Conservation (phyloP, 2,888 invertebrate genomes). For the Holacanthella duospinosa region DNA sequence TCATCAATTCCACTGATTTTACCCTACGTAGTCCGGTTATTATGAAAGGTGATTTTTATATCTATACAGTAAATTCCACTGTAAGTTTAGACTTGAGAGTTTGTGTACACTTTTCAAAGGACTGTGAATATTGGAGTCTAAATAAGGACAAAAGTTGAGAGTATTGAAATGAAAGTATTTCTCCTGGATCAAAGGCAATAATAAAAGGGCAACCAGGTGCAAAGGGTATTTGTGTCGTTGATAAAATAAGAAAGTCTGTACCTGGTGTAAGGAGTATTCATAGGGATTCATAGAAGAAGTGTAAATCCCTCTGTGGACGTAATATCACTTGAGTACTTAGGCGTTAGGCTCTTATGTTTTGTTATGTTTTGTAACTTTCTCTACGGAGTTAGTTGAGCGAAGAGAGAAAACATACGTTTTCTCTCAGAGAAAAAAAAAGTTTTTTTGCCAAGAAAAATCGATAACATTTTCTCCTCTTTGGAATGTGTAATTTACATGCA, state of each 20-base stretch:
- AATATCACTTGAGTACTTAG: not conserved
- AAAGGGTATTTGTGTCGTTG: not conserved
- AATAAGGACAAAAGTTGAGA: too few relatives aligned
- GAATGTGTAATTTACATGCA: conserved; percentile 26
- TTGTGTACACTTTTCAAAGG: too few relatives aligned
- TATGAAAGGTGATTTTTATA: too few relatives aligned
- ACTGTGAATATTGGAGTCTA: too few relatives aligned
- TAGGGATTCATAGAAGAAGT: too few relatives aligned
- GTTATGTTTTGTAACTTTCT: not conserved
- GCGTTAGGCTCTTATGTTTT: not conserved
- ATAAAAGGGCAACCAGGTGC: not conserved
- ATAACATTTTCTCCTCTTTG: not conserved
- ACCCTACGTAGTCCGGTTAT: too few relatives aligned
- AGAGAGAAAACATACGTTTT: not conserved
- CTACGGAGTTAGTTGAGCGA: not conserved
- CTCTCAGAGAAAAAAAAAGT: not conserved
- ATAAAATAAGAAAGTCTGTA: not conserved
- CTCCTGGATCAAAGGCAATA: too few relatives aligned
- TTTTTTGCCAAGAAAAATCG: not conserved
- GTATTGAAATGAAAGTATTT: too few relatives aligned
- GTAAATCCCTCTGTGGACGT: not conserved
- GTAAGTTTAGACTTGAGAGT: too few relatives aligned
- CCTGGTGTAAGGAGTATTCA: too few relatives aligned
- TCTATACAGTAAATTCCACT: too few relatives aligned
- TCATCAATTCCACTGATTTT: too few relatives aligned